Conservation (phyloP, 2,113 vertebrate species). For the Hymenochirus boettgeri region DNA sequence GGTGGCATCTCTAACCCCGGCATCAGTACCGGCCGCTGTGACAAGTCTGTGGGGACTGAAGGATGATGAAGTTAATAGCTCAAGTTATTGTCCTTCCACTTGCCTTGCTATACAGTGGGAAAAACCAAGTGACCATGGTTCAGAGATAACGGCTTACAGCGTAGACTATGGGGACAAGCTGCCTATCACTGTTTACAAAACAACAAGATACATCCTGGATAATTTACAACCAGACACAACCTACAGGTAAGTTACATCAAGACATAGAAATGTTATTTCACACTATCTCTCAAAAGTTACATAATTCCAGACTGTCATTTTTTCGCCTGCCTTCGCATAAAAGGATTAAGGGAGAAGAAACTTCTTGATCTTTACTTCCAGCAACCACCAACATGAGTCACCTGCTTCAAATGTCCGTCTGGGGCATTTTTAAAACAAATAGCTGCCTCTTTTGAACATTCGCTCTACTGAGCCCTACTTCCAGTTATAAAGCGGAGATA, state of each 20-base stretch:
- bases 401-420: too few species aligned
- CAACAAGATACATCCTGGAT: constrained; percentile 76
- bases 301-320: too few species aligned
- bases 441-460: too few species aligned
- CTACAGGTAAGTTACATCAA: constrained; percentile 92
- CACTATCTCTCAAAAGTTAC: too few species aligned
- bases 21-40: constrained; percentile 85
- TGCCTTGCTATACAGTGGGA: constrained; percentile 90
- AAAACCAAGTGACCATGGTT: constrained; percentile 83
- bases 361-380: too few species aligned
- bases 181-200: constrained; percentile 73
- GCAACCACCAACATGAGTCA: too few species aligned
- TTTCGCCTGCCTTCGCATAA: too few species aligned
- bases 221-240: constrained; percentile 92
- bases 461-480: too few species aligned
- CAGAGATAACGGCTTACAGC: constrained; percentile 89
- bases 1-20: constrained; percentile 80
- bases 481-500: too few species aligned
- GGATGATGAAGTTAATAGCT: constrained; percentile 71
- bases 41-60: constrained; percentile 75
- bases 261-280: too few species aligned
- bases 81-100: constrained; percentile 81
- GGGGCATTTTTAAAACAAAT: too few species aligned
- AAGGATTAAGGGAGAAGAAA: too few species aligned
- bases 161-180: constrained; percentile 92